Evolutionary conservation across 2,888 invertebrate species (phyloP).

Genomic region (Helobdella robusta): DNA sequence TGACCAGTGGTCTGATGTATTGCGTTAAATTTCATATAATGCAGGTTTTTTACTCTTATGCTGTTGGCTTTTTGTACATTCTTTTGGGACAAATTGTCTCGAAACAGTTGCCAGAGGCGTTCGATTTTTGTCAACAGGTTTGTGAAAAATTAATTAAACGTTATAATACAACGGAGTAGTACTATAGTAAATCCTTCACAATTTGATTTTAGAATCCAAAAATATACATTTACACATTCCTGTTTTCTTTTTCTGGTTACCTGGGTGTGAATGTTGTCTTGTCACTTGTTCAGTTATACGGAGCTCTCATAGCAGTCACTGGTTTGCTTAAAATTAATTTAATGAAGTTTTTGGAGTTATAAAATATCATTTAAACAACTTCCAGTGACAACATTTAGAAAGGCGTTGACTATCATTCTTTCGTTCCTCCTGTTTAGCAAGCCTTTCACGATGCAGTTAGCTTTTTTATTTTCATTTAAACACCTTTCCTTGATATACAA

Average conservation of each 20-base stretch:
- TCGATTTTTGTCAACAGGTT: constrained; percentile 68
- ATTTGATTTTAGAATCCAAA: constrained; percentile 30
- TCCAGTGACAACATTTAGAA: constrained; percentile 58
- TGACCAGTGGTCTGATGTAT: not conserved
- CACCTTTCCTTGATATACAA: no score
- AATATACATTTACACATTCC: constrained; percentile 67
- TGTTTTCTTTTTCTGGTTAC: constrained; percentile 81
- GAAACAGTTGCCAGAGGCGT: constrained; percentile 67
- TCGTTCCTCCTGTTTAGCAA: constrained; percentile 88
- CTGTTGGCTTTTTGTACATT: constrained; percentile 74
- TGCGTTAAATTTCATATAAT: constrained; percentile 25
- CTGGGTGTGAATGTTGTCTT: constrained; percentile 85
- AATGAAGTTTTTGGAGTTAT: no score
- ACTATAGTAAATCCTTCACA: not conserved
- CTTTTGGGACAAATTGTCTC: constrained; percentile 62
- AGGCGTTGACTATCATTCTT: constrained; percentile 80
- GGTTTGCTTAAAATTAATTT: constrained; percentile 38
- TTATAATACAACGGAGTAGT: not conserved
- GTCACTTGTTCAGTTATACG: constrained; percentile 74
- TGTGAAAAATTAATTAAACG: constrained; percentile 35
- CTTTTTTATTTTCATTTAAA: no score
- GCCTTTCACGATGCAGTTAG: constrained; percentile 83
- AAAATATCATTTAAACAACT: constrained; percentile 35
- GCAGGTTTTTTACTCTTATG: constrained; percentile 67
- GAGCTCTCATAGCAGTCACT: constrained; percentile 84